Evolutionary conservation across 2,797 vertebrate genomes (phyloP), one percentile per base, ranked within the genome.

Genomic region (Fundulus diaphanus): DNA sequence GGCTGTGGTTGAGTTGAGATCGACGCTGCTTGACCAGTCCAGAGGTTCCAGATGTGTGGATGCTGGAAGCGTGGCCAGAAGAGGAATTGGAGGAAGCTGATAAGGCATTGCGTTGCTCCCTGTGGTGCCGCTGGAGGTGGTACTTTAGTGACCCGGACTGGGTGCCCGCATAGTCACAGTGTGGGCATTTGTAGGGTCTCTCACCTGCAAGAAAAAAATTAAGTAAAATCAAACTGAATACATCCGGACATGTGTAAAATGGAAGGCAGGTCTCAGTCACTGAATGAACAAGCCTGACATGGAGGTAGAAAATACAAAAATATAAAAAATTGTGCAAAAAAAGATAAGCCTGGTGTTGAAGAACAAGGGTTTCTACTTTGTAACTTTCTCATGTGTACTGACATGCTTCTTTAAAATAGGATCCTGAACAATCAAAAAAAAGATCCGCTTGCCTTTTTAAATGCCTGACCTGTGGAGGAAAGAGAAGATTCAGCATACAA

Each of bases 101-200:
- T 7, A 95, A 89, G 33, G 95, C 94, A 24, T 96, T 96, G 87
- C 96, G 96, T 86, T 97, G 96, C 91, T 97, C 97, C 57, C 97
- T 93, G 89, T 98, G 97, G 87, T 98, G 97, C 59, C 97, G 94
- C 88, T 98, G 97, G 65, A 98, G 94, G 88, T 98, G 97, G 85
- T 98, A 98, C 90, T 98, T 98, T 68, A 98, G 94, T 0, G 97
- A 98, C 51, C 97, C 97, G 0, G 97, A 98, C 80, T 98, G 97
- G 63, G 97, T 98, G 66, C 97, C 97, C 0, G 97, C 97, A 33
- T 98, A 98, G 92, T 97, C 97, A 85, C 97, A 98, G 93, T 98
- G 97, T 51, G 97, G 97, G 73, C 97, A 98, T 93, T 98, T 98
- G 94, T 98, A 98, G 22, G 97, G 97, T 80, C 97, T 96, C 88